These are phyloP conservation scores for Diachasma alloeum DNA, from an alignment of 1,140 invertebrate genomes.

Conservation along the genomic window DNA sequence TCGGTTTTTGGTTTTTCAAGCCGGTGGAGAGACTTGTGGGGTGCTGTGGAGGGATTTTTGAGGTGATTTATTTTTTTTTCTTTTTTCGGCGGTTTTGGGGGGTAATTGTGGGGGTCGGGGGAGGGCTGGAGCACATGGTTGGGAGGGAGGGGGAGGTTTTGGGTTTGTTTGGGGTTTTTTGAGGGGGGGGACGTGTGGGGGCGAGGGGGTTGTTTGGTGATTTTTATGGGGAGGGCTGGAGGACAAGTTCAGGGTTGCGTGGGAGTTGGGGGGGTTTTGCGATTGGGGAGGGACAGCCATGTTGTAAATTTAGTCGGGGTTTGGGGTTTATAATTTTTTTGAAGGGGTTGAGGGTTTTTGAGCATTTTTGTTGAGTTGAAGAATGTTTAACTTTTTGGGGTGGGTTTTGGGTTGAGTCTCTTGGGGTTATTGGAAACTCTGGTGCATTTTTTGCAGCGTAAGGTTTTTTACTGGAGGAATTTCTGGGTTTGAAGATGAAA, in stretches of 20 bases:
- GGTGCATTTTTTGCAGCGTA: no score
- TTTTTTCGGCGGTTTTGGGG: not conserved
- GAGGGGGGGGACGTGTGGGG: not conserved
- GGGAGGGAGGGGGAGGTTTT: not conserved
- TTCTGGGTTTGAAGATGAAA: no score
- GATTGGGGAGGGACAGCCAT: not conserved
- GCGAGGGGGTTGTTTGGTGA: not conserved
- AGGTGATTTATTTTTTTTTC: no score
- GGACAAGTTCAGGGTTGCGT: not conserved
- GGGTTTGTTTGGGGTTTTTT: not conserved
- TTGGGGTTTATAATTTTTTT: no score
- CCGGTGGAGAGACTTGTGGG: not conserved
- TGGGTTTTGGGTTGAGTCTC: no score
- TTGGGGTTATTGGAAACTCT: no score
- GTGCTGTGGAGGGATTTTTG: no score
- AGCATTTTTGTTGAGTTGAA: no score
- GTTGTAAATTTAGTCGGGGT: no score
- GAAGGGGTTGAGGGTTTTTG: not conserved
- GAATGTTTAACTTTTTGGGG: no score
- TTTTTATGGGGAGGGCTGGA: not conserved
- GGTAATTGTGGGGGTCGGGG: not conserved
- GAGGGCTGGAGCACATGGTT: not conserved
- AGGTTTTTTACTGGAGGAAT: no score
- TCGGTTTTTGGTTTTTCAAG: not conserved
- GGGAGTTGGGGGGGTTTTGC: not conserved